phyloP scores from a whole-genome alignment of 2,797 vertebrate genomes.

The Onychomys torridus region DNA sequence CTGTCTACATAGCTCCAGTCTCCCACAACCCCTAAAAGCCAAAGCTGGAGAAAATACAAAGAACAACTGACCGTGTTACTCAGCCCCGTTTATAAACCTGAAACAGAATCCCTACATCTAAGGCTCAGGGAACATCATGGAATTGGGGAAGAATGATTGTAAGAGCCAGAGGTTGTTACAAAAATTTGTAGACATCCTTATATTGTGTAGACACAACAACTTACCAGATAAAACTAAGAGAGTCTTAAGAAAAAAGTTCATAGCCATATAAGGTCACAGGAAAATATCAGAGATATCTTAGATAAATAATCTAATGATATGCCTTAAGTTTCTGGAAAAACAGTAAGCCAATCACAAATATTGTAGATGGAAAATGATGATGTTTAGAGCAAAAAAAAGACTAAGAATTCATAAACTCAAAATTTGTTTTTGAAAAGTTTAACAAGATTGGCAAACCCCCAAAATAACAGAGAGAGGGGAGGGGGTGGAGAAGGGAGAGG shows the following conservation, averaged over 20 bases:
- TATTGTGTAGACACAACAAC: too few relatives aligned
- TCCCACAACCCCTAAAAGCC: neutral
- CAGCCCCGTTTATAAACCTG: neutral
- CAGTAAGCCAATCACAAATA: neutral
- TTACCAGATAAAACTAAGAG: neutral
- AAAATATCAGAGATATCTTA: neutral
- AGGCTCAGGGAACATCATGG: too few relatives aligned
- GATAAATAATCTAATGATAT: neutral
- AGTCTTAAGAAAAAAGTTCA: neutral
- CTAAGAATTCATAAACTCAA: neutral
- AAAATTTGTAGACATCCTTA: neutral
- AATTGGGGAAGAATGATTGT: too few relatives aligned
- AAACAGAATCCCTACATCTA: neutral
- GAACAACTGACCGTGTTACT: neutral
- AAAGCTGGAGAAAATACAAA: neutral
- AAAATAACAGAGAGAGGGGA: neutral
- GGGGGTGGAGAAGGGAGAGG: too few relatives aligned
- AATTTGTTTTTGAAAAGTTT: neutral
- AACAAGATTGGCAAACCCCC: neutral
- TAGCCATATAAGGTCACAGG: neutral
- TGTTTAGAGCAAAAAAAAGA: neutral
- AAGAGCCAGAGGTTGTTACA: neutral
- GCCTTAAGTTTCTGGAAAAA: neutral
- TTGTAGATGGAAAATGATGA: neutral
- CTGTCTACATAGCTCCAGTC: neutral